Conservation (phyloP, 1,140 invertebrate genomes). For the roundworm (Caenorhabditis elegans) region DNA sequence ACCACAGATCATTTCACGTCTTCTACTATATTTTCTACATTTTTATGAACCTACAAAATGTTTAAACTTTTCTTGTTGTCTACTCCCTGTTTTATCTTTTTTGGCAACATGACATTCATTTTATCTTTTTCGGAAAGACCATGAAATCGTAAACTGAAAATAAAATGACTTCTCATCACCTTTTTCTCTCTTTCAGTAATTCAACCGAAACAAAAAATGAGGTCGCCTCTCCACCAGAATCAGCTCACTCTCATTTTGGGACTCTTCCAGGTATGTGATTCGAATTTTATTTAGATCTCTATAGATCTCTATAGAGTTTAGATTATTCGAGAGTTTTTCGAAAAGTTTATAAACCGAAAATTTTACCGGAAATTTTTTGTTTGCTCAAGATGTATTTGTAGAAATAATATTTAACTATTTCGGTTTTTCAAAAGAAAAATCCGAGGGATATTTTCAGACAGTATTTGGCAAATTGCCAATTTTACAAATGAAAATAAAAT, state of each 20-base stretch:
- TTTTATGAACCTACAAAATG: neutral
- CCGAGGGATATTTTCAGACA: too few relatives aligned
- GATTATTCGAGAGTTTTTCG: too few relatives aligned
- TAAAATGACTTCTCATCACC: constrained; percentile 9
- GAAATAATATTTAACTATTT: too few relatives aligned
- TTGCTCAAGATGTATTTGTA: too few relatives aligned
- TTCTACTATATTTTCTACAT: too few relatives aligned
- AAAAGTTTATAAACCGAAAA: too few relatives aligned
- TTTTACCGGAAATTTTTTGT: too few relatives aligned
- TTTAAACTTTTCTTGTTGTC: neutral
- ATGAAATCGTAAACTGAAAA: neutral
- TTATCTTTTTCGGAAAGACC: constrained; percentile 10
- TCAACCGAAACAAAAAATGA: constrained; percentile 38
- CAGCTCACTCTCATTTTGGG: constrained; percentile 47
- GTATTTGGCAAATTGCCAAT: too few relatives aligned
- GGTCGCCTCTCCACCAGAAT: constrained; percentile 46
- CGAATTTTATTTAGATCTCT: neutral
- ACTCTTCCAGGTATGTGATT: constrained; percentile 35
- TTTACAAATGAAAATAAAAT: too few relatives aligned
- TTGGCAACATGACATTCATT: neutral
- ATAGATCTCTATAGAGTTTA: too few relatives aligned
- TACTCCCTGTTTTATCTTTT: neutral
- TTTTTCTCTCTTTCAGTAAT: constrained; percentile 40
- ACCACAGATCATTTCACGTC: too few relatives aligned
- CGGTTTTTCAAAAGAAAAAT: too few relatives aligned